phyloP scores from a whole-genome alignment of 2,888 invertebrate genomes.

The Phalera bucephala region DNA sequence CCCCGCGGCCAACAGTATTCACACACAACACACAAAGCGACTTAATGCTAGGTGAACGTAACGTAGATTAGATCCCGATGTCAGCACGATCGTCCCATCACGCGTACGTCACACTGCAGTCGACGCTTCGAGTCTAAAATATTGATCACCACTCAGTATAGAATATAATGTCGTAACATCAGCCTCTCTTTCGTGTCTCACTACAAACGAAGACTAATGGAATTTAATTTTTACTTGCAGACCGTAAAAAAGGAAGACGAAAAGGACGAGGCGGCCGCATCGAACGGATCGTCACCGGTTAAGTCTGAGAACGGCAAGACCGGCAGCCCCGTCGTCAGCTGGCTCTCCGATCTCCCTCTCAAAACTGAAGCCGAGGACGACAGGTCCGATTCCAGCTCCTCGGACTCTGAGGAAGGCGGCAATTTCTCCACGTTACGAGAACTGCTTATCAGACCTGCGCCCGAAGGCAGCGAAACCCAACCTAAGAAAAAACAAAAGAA shows the following conservation, averaged over 20 bases:
- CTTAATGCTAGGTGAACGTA: no score
- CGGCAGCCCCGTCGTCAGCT: constrained; percentile 58
- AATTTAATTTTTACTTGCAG: constrained; percentile 38
- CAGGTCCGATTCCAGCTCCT: constrained; percentile 82
- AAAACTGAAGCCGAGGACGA: constrained; percentile 65
- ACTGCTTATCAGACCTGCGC: constrained; percentile 88
- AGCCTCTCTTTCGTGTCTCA: no score
- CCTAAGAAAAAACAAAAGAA: constrained; percentile 84
- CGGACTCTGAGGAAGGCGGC: constrained; percentile 87
- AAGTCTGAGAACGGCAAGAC: constrained; percentile 75
- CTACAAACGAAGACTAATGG: no score
- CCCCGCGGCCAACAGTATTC: no score
- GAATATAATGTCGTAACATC: no score
- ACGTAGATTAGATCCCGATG: no score
- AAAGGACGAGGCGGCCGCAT: constrained; percentile 72
- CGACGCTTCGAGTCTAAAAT: no score
- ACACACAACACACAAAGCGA: no score
- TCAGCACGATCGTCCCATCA: no score
- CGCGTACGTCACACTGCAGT: no score
- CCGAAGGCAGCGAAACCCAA: constrained; percentile 71
- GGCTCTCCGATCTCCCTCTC: constrained; percentile 65
- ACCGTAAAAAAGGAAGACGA: constrained; percentile 77
- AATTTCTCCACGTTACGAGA: constrained; percentile 92
- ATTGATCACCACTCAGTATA: no score
- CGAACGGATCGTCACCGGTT: constrained; percentile 69